Base-by-base conservation (phyloP, 2,113 vertebrate genomes). In the Xenopus laevis region DNA sequence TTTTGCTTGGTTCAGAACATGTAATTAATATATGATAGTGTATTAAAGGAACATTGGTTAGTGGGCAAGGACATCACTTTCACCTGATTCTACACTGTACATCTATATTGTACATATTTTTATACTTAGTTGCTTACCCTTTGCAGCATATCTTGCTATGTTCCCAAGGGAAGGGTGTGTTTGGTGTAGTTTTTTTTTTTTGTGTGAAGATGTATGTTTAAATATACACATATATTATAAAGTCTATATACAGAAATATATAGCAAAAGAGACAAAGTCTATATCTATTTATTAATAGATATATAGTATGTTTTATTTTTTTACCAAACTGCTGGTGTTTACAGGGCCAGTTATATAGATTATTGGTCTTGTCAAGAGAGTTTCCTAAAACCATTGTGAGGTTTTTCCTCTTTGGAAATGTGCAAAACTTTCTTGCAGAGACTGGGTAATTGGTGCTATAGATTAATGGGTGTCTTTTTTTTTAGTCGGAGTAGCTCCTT, bases 221-320 rank as follows among this genome's bases (percentile, higher is more conserved):
- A 13, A 50, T 50, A 50, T 50, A 50, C 15, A 50, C 15, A 16
- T 50, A 16, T 50, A 16, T 50, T 16, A 50, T 20, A n/a, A 68
- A 68, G 20, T 67, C 40, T 73, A 73, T 21, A 74, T 67, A 67
- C 59, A 59, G 13, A 59, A 74, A 68, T 50, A 50, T 46, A 65
- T 46, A 65, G n/a, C 11, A 9, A 65, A 11, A 53, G 52, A 72
- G 44, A 69, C 53, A 58, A 69, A 6, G n/a, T 40, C 6, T 27
- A 53, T 16, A 45, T 69, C 57, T 75, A 62, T 63, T 53, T 68
- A 60, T 62, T 68, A 15, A 45, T 63, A 46, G 17, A n/a, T 75
- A 69, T 15, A 53, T 68, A 75, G 58, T 58, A 63, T 69, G 58
- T 69, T 75, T 75, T 75, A 75, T 75, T 75, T 75, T 75, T 75